These are phyloP conservation scores for Sceliomorpha sp. DNA, from an alignment of 2,888 invertebrate genomes.

Conservation along the genomic window DNA sequence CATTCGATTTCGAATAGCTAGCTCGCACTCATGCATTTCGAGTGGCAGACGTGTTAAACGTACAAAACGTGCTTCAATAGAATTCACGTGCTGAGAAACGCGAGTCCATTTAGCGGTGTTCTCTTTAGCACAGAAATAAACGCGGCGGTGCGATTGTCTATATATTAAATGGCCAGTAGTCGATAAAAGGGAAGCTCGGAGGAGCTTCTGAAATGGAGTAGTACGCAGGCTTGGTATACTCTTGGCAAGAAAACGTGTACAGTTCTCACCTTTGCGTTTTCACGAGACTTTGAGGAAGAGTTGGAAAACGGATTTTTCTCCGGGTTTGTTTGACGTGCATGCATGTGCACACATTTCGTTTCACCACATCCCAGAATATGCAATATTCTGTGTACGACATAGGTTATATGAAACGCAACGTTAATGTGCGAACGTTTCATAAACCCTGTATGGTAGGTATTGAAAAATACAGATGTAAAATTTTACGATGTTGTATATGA, in stretches of 20 bases:
- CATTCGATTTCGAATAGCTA: slow-evolving; percentile 48
- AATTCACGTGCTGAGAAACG: slow-evolving; percentile 46
- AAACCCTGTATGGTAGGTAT: no score
- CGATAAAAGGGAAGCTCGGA: slow-evolving; percentile 48
- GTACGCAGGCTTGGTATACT: slow-evolving; percentile 35
- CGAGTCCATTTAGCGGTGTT: slow-evolving; percentile 48
- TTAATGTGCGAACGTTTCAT: no score
- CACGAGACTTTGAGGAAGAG: not conserved
- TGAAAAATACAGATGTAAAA: no score
- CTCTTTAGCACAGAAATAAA: slow-evolving; percentile 56
- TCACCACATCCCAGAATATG: no score
- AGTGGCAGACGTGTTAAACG: slow-evolving; percentile 55
- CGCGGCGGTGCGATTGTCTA: slow-evolving; percentile 59
- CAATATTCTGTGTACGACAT: no score
- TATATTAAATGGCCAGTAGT: slow-evolving; percentile 60
- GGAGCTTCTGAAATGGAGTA: slow-evolving; percentile 41
- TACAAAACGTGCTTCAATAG: slow-evolving; percentile 44
- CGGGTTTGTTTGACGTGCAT: no score
- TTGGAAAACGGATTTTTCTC: no score
- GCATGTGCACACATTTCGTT: no score
- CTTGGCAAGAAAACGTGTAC: slow-evolving; percentile 41
- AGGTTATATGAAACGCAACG: no score
- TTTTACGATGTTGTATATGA: no score
- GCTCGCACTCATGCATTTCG: slow-evolving; percentile 28
- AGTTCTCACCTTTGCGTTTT: slow-evolving; percentile 10